Evolutionary conservation across 1,140 invertebrate genomes (phyloP).

Genomic region (Pentalonia nigronervosa): DNA sequence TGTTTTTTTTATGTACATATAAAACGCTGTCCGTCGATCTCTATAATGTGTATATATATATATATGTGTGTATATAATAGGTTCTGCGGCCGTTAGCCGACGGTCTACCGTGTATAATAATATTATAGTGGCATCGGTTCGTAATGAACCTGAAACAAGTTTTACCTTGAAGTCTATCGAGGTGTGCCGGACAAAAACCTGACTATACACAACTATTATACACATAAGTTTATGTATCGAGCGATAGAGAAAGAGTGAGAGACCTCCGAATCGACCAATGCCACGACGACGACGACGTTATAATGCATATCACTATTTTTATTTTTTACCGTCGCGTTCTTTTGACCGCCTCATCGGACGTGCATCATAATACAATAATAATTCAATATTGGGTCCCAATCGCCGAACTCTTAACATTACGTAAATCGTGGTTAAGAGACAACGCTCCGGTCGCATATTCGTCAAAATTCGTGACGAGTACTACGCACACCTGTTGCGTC

Average conservation of each 20-base stretch:
- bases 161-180: constrained; percentile 55
- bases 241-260: background rate
- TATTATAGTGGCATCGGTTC: constrained; percentile 24
- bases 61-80: background rate
- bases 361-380: background rate
- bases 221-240: background rate
- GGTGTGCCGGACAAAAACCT: constrained; percentile 43
- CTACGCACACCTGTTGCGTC: background rate
- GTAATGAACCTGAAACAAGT: constrained; percentile 57
- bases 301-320: constrained; percentile 12
- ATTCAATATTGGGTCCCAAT: background rate
- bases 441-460: no score
- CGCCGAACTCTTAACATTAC: background rate
- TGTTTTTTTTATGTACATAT: background rate
- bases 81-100: constrained; percentile 37
- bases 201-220: constrained; percentile 22
- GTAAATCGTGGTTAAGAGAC: background rate
- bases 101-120: constrained; percentile 3
- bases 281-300: constrained; percentile 7
- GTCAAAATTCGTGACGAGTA: no score
- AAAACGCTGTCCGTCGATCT: background rate
- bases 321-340: background rate
- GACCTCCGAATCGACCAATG: constrained; percentile 13
- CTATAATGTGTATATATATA: background rate
- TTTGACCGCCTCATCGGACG: background rate